Evolutionary conservation across 1,140 invertebrate genomes (phyloP).

Genomic region (Mycetomoellerius zeteki): DNA sequence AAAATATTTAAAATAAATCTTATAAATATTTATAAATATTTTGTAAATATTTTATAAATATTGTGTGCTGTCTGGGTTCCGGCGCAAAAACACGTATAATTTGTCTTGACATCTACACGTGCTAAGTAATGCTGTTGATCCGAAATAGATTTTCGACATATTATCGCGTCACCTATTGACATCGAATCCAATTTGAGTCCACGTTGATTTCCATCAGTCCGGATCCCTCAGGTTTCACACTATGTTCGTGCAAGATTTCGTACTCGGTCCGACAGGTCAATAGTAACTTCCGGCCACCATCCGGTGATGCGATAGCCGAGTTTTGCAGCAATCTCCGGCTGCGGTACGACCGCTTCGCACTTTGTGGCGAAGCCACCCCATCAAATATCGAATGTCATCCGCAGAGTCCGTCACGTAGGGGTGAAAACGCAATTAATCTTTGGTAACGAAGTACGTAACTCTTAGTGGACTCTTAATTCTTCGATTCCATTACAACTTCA

Average conservation of each 20-base stretch:
- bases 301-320: not conserved
- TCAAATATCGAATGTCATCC: slow-evolving; percentile 4
- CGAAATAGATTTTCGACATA: not conserved
- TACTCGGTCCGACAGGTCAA: not conserved
- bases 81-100: not conserved
- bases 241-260: not conserved
- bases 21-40: no score
- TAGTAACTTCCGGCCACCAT: slow-evolving; percentile 9
- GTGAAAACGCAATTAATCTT: slow-evolving; percentile 31
- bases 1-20: no score
- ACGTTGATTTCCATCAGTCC: not conserved
- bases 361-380: not conserved
- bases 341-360: not conserved
- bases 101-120: not conserved
- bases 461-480: slow-evolving; percentile 18
- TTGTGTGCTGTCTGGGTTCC: no score
- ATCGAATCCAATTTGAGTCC: slow-evolving; percentile 25
- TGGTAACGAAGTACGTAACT: slow-evolving; percentile 16
- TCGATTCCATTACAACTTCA: not conserved
- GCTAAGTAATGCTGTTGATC: not conserved
- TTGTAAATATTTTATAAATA: no score
- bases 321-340: slow-evolving; percentile 29
- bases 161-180: not conserved
- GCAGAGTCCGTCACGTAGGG: not conserved
- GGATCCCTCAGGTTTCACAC: not conserved